Evolutionary conservation across 2,888 invertebrate species (phyloP), one percentile per base, ranked within the genome.

Genomic region (Spisula solida): DNA sequence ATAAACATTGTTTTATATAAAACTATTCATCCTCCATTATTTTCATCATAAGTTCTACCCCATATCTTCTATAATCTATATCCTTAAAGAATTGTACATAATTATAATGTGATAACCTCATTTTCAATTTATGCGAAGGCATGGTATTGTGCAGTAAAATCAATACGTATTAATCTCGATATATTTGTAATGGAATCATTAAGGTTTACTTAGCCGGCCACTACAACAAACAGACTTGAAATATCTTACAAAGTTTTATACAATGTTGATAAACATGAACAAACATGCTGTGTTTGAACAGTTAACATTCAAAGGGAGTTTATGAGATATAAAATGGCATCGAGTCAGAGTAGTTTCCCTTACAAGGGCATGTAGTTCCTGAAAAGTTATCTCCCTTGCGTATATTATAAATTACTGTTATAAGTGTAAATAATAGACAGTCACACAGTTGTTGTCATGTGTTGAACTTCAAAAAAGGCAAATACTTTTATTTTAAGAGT

Each of bases 131-230:
- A 89, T 89, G 87, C 87, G 85, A 41, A 34, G 81, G 66, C 91
- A 89, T 81, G 83, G 79, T 86, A 83, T 90, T 88, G 82, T 89
- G 81, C 81, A 70, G 56, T n/a, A 84, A 89, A 89, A 89, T 89
- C 88, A 89, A 88, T 89, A 87, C n/a, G 79, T 60, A 48, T 87
- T 89, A 89, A 89, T 88, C 88, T 87, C 20, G 6, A 79, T 78
- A 25, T 79, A 78, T 85, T 75, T 83, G 82, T 60, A 60, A 56
- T 31, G 79, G 82, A 83, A 82, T 78, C 82, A 82, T 82, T 82
- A 60, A 81, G 56, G 87, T 87, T 87, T 82, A 82, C 82, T 70
- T 87, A 14, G 55, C 41, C 47, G 29, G 82, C 25, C 29, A 41
- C 56, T 75, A 82, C 47, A 47, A 78, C 78, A 87, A 87, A 87